A percentile compares a stretch with the other conserved stretches of the same genome.
Conservation (phyloP, 1,140 invertebrate species). For the Lineus longissimus region DNA sequence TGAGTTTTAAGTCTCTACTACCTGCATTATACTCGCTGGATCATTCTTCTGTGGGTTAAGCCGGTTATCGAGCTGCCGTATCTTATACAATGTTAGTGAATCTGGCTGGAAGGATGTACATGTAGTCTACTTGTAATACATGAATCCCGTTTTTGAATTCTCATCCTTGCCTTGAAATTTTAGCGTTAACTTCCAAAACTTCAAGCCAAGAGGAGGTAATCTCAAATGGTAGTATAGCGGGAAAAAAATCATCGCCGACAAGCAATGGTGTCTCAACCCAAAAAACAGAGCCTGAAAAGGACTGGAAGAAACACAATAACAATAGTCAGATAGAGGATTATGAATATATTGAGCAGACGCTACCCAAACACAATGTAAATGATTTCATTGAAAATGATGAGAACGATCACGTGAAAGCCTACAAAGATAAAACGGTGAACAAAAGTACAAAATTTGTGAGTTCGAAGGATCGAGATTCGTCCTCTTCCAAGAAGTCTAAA, state of each 20-base stretch:
- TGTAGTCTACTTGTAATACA: no score
- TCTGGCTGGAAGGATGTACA: no score
- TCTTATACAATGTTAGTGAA: no score
- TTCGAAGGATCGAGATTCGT: no score
- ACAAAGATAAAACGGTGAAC: constrained; percentile 28
- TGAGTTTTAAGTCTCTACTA: no score
- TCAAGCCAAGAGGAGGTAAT: constrained; percentile 46
- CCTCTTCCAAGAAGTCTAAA: constrained; percentile 41
- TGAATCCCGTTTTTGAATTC: no score
- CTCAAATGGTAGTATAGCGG: constrained; percentile 42
- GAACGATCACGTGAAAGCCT: constrained; percentile 40
- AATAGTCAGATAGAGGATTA: constrained; percentile 37
- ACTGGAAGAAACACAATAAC: constrained; percentile 13
- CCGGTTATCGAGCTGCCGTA: no score
- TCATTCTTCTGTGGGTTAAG: no score
- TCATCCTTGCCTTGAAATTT: constrained; percentile 2
- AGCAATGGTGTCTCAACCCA: background rate
- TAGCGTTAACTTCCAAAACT: constrained; percentile 47
- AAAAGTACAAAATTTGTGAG: no score
- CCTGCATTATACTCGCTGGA: no score
- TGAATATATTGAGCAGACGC: constrained; percentile 47
- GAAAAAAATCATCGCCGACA: constrained; percentile 22
- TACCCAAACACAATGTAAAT: constrained; percentile 48
- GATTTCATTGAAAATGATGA: constrained; percentile 47
- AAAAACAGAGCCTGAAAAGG: background rate